A percentile compares a stretch with the other conserved stretches of the same genome.
Conservation (phyloP, 1,140 invertebrate genomes). For the Parapsyche elsis region DNA sequence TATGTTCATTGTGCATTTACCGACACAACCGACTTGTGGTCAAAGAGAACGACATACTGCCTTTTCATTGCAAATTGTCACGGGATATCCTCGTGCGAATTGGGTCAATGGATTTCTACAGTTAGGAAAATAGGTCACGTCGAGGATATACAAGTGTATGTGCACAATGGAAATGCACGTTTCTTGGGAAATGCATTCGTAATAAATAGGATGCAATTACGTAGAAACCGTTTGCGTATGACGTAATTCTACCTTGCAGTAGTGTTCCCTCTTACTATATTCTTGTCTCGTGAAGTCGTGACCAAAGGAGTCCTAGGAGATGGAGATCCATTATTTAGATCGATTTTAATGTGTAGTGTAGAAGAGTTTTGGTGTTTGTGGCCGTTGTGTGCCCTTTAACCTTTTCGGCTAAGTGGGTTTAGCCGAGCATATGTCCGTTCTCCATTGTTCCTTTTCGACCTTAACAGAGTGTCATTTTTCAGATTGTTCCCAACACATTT, state of each 20-base stretch:
- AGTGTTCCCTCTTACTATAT: too few relatives aligned
- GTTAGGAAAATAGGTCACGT: neutral
- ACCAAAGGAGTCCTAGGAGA: too few relatives aligned
- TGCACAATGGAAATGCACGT: too few relatives aligned
- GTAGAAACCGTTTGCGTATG: neutral
- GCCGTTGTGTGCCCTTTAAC: neutral
- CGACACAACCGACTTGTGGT: too few relatives aligned
- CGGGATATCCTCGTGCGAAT: neutral
- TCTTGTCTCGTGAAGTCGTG: too few relatives aligned
- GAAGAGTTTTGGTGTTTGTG: neutral
- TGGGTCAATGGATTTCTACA: neutral
- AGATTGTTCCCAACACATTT: neutral
- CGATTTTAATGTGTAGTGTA: too few relatives aligned
- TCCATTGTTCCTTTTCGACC: constrained; percentile 11
- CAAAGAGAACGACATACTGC: neutral
- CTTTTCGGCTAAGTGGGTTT: constrained; percentile 1
- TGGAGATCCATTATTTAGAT: too few relatives aligned
- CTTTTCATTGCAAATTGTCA: neutral
- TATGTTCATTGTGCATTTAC: too few relatives aligned
- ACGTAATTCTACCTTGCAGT: neutral
- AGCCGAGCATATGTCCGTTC: constrained; percentile 4
- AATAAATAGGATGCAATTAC: neutral
- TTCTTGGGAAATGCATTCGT: neutral
- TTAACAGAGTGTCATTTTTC: constrained; percentile 20
- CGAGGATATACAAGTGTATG: too few relatives aligned